Evolutionary conservation across 1,140 invertebrate genomes (phyloP).

Genomic region (Pseudomyrmex flavicornis): DNA sequence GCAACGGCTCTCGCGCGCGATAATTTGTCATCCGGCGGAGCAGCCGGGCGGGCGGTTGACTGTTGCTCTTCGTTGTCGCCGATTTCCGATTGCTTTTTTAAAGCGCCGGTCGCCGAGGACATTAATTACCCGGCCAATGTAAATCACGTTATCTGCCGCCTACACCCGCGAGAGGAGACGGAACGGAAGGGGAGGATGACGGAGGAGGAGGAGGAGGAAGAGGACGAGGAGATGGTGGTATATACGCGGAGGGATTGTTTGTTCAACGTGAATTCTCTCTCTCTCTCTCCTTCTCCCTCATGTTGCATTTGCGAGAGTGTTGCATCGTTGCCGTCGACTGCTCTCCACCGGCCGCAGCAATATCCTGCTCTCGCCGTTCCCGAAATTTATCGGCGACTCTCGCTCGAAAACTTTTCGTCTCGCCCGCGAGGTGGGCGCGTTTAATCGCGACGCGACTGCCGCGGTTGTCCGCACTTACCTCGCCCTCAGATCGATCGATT

Average conservation of each 20-base stretch:
- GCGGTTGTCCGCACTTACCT: conserved; percentile 46
- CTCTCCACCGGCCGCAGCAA: conserved; percentile 66
- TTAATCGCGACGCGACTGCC: conserved; percentile 33
- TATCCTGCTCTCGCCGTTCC: conserved; percentile 68
- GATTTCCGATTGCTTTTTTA: conserved; percentile 81
- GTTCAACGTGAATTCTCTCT: conserved; percentile 17
- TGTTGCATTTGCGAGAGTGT: conserved; percentile 64
- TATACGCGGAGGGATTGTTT: conserved; percentile 24
- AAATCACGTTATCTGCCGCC: conserved; percentile 81
- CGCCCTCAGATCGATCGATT: conserved; percentile 34
- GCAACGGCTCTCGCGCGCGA: conserved; percentile 62
- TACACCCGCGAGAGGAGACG: conserved; percentile 57
- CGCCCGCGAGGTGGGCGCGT: conserved; percentile 9
- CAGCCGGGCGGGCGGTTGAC: conserved; percentile 64
- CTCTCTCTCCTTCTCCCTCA: neutral
- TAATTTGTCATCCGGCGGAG: conserved; percentile 77
- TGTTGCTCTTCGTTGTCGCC: conserved; percentile 76
- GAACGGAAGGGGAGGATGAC: conserved; percentile 17
- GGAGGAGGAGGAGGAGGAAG: neutral
- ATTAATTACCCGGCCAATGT: conserved; percentile 80
- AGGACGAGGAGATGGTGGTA: neutral
- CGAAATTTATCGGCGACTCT: conserved; percentile 69
- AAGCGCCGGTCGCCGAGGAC: conserved; percentile 74
- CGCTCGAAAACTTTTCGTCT: conserved; percentile 57
- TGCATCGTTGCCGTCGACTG: conserved; percentile 69